Evolutionary conservation across 2,797 vertebrate genomes (phyloP), one percentile per base, ranked within the genome.

Genomic region (Apogon talboti): DNA sequence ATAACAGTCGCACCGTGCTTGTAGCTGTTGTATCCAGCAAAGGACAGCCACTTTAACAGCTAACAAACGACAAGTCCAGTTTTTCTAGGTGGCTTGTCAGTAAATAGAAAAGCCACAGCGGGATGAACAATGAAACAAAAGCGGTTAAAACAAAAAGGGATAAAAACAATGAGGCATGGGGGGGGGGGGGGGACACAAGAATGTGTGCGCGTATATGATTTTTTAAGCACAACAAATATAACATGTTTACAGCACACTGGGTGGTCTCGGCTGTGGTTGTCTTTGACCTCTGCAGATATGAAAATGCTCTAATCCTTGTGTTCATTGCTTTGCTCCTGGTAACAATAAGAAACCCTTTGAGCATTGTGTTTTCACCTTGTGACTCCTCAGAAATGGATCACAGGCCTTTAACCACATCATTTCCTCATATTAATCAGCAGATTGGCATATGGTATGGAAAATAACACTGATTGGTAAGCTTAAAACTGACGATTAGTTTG

Each of bases 341-440:
- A 66, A 72, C 59, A 58, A 71, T 51, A 30, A 66, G 43, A 45
- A n/a, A 38, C 15, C 9, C 41, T 16, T 51, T 67, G 48, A 50
- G 24, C 16, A 24, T 52, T 56, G 41, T 68, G 16, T 66, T 48
- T 6, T 8, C 38, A 4, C 53, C 59, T 48, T 67, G 63, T 75
- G 67, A 76, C 62, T 8, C 15, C 4, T 41, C 24, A 24, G 35
- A 50, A 49, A 19, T 15, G 51, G 38, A 54, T 63, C 11, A 4
- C 41, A 21, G 41, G 15, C 51, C 59, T 69, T 33, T 21, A 35
- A 53, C 43, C 16, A 18, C 37, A 49, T 2, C 12, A 33, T 28
- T 42, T 47, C 35, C 49, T 62, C 11, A 9, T 16, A 45, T 51
- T 60, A 45, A 24, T 59, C 48, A 18, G 14, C 45, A 28, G 30